Evolutionary conservation across 1,140 invertebrate species (phyloP).

Genomic region (Chionoecetes opilio): DNA sequence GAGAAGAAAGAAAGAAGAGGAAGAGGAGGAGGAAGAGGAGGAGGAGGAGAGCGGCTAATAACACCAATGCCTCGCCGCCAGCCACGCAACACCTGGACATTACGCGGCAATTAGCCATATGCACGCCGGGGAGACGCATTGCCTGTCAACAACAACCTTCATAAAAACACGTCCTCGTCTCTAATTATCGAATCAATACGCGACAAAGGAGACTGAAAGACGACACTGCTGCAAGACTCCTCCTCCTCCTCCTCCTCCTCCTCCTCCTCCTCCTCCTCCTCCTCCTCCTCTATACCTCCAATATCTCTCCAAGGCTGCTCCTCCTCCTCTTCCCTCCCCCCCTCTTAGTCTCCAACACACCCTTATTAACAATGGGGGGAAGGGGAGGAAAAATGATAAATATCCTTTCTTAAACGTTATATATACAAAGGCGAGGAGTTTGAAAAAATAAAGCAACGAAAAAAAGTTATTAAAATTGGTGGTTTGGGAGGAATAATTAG

Average conservation of each 20-base stretch:
- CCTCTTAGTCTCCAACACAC: not conserved
- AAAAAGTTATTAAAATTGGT: not conserved
- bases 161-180: not conserved
- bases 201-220: not conserved
- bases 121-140: not conserved
- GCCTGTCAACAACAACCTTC: not conserved
- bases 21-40: no score
- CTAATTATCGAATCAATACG: slow-evolving; percentile 21
- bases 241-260: no score
- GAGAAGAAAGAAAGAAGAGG: no score
- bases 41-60: not conserved
- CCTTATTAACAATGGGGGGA: not conserved
- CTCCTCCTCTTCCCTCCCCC: not conserved
- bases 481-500: not conserved
- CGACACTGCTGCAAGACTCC: not conserved
- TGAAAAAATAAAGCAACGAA: not conserved
- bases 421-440: not conserved
- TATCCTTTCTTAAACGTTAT: not conserved
- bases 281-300: not conserved
- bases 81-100: not conserved
- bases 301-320: no score
- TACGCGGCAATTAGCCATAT: not conserved
- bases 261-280: not conserved
- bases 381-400: not conserved
- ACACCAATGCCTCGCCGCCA: not conserved